Evolutionary conservation across 2,888 invertebrate species (phyloP), one percentile per base, ranked within the genome.

Genomic region (Diaphora mendica): DNA sequence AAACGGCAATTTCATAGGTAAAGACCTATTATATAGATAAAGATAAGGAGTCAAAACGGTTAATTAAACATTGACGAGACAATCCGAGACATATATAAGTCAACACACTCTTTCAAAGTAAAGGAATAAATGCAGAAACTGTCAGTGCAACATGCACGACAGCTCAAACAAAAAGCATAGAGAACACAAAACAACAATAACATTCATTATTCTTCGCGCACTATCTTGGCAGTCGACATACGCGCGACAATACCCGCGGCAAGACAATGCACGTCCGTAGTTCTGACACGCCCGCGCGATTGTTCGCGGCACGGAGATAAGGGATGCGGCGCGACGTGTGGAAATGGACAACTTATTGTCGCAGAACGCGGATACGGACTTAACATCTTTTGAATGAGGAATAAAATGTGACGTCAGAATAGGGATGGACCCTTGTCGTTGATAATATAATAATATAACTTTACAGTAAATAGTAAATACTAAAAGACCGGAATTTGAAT

Each of bases 191-290:
- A 77, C 82, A 81, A 87, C 85, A 85, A 83, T 84, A 74, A 77
- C 82, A 78, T 82, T 85, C 82, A 88, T 86, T 87, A 83, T 85
- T 79, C 77, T 80, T 82, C 77, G 81, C 82, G 78, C 85, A 82
- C 86, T 89, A 89, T 89, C 89, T 88, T 83, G 85, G 79, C 86
- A 85, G 80, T 80, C 82, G 74, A 68, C 69, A 75, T 67, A 67
- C 77, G 75, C 72, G 77, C 79, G 79, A 84, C 82, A 83, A 81
- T 72, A 75, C 77, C 73, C 72, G 77, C 73, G 78, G 81, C 83
- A 77, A 87, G 82, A 89, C 89, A 89, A 89, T 84, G 80, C 83
- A 76, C 86, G 82, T 88, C 89, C 86, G 84, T 77, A 76, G 83
- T 79, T 77, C 82, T 82, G 84, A 74, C 86, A 79, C 73, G 76